Conservation (phyloP, 2,888 invertebrate species). For the Cerceris rybyensis region DNA sequence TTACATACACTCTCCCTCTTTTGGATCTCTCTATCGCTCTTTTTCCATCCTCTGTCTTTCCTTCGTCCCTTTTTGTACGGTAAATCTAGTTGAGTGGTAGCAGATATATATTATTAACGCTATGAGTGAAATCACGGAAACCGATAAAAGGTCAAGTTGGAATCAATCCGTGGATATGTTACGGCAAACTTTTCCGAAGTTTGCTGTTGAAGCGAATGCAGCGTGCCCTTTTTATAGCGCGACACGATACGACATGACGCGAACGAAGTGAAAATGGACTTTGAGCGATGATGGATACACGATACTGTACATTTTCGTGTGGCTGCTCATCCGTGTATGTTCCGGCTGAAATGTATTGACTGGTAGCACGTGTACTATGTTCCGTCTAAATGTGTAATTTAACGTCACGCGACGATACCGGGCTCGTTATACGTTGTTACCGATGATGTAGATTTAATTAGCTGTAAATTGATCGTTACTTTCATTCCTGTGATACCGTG, state of each 20-base stretch:
- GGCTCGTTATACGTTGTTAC: no score
- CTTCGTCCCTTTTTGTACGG: neutral
- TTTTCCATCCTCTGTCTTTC: neutral
- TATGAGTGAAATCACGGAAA: neutral
- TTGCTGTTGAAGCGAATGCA: neutral
- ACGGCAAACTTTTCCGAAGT: slow-evolving; percentile 7
- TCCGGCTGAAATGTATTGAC: neutral
- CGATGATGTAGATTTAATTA: no score
- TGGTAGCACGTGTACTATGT: slow-evolving; percentile 11
- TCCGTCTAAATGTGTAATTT: slow-evolving; percentile 16
- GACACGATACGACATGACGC: slow-evolving; percentile 30
- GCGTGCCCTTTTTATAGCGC: slow-evolving; percentile 17
- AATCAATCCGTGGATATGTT: neutral
- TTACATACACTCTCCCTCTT: neutral
- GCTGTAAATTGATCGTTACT: no score
- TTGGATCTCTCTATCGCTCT: neutral
- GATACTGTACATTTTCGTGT: neutral
- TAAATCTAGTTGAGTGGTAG: neutral
- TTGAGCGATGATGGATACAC: slow-evolving; percentile 12
- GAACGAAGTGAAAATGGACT: slow-evolving; percentile 29
- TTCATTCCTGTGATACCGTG: no score
- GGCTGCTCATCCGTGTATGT: neutral
- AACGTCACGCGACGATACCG: neutral
- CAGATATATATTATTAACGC: neutral
- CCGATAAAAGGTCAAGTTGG: neutral